Base-by-base conservation (phyloP, 2,888 invertebrate species). In the Chironomus tentans region DNA sequence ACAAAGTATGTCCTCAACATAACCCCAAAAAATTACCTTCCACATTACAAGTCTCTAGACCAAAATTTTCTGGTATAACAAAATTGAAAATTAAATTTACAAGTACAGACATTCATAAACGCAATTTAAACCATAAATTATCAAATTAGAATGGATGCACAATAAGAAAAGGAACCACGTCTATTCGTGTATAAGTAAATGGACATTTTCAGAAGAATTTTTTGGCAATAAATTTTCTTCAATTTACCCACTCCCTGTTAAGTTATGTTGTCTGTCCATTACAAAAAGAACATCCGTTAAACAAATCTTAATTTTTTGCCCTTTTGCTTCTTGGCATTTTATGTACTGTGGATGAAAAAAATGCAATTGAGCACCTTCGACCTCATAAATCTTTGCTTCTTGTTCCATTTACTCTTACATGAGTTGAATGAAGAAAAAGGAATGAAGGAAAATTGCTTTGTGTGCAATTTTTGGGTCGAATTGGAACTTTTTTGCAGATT, bases 41-140 rank as follows among this genome's bases (percentile, higher is more conserved):
- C 38, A 38, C 10, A 38, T 7, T 38, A 10, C 10, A 38, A 28
- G 5, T 4, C 1, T 28, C 28, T 6, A 4, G 3, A 38, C 38
- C 10, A 38, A 38, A 38, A 38, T 10, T 7, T 38, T 38, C 10
- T 38, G 38, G 10, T 10, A 21, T 5, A 62, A 24, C 5, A 65
- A 3, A 24, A 24, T 10, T 15, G 48, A 46, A 73, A 62, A 73
- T 61, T 61, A 62, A 73, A 73, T 46, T 61, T 46, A 61, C 72
- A 15, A 56, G 50, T 48, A n/a, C n/a, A 56, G 74, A 74, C 74
- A 74, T 74, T 74, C 74, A 74, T 74, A 74, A 74, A 68, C 68
- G 74, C 74, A 74, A 74, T 74, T 74, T 68, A 65, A 74, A 74
- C 74, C 74, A 74, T 74, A 74, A 74, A 74, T 74, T 74, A 74